Evolutionary conservation across 1,140 invertebrate genomes (phyloP).

Genomic region (Zophobas atratus): DNA sequence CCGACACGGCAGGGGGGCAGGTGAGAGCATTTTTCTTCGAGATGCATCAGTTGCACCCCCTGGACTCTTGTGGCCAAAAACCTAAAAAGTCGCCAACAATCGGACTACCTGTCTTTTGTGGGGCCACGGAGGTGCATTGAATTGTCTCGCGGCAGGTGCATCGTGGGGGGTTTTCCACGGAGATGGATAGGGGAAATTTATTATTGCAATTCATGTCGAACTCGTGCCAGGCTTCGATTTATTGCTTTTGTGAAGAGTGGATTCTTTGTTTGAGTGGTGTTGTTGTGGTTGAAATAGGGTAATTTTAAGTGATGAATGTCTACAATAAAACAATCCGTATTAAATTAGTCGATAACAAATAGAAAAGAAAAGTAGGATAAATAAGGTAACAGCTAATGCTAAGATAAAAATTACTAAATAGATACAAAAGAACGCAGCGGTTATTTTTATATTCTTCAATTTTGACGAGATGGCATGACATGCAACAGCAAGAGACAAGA

Average conservation of each 20-base stretch:
- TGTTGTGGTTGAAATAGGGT: background rate
- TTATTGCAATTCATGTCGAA: conserved; percentile 15
- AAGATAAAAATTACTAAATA: too few relatives aligned
- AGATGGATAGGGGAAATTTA: conserved; percentile 28
- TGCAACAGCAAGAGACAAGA: too few relatives aligned
- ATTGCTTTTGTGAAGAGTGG: background rate
- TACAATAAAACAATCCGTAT: background rate
- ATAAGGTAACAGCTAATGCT: too few relatives aligned
- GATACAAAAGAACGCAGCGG: too few relatives aligned
- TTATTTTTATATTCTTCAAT: too few relatives aligned
- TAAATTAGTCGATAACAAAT: background rate
- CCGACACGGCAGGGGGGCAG: conserved; percentile 22
- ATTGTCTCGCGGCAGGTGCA: conserved; percentile 21
- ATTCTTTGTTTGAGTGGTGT: background rate
- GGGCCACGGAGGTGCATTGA: conserved; percentile 8
- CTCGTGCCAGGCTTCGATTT: conserved; percentile 15
- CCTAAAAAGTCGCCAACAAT: background rate
- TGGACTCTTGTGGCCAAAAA: conserved; percentile 16
- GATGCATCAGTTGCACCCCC: conserved; percentile 8
- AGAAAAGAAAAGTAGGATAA: too few relatives aligned
- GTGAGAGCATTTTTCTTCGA: conserved; percentile 8
- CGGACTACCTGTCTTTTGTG: conserved; percentile 21
- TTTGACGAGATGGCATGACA: too few relatives aligned
- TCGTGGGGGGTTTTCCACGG: conserved; percentile 29
- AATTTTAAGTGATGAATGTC: background rate